Evolutionary conservation across 1,140 invertebrate genomes (phyloP).

Genomic region (Drosophila pallidifrons): DNA sequence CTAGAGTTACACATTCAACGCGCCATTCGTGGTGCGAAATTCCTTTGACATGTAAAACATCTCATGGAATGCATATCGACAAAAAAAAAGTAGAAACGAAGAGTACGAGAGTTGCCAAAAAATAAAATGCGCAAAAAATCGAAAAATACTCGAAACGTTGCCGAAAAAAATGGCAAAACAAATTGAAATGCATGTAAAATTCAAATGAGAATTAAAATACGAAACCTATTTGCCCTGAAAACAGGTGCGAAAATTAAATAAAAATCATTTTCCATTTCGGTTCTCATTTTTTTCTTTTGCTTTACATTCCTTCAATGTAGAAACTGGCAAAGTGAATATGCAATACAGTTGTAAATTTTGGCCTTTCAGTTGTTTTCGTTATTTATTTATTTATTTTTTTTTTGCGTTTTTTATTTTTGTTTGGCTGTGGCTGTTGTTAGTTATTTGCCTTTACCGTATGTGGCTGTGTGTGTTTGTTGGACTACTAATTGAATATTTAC

Average conservation of each 20-base stretch:
- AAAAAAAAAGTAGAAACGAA: constrained; percentile 1
- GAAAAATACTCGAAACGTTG: constrained; percentile 12
- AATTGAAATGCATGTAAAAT: constrained; percentile 69
- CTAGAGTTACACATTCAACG: constrained; percentile 43
- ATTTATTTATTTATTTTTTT: neutral
- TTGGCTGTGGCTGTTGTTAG: constrained; percentile 12
- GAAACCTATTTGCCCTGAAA: constrained; percentile 60
- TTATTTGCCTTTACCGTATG: constrained; percentile 22
- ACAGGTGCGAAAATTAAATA: constrained; percentile 67
- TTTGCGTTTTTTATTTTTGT: neutral
- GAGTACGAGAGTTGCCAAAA: constrained; percentile 1
- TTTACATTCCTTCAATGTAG: neutral
- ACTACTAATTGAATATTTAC: constrained; percentile 61
- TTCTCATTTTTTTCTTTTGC: neutral
- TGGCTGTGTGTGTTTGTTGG: constrained; percentile 12
- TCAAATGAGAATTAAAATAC: constrained; percentile 68
- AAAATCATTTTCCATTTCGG: constrained; percentile 38
- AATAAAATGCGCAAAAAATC: constrained; percentile 13
- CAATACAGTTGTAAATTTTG: constrained; percentile 13
- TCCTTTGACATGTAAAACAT: constrained; percentile 77
- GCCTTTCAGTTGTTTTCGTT: neutral
- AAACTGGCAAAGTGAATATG: constrained; percentile 11
- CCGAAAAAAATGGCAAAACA: constrained; percentile 41
- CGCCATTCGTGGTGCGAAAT: constrained; percentile 21
- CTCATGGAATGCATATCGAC: constrained; percentile 41